Percentiles rank a stretch among this genome's conserved stretches.
Conservation (phyloP, 53 echinoderm and acorn worm genomes). For the Patiria pectinifera region DNA sequence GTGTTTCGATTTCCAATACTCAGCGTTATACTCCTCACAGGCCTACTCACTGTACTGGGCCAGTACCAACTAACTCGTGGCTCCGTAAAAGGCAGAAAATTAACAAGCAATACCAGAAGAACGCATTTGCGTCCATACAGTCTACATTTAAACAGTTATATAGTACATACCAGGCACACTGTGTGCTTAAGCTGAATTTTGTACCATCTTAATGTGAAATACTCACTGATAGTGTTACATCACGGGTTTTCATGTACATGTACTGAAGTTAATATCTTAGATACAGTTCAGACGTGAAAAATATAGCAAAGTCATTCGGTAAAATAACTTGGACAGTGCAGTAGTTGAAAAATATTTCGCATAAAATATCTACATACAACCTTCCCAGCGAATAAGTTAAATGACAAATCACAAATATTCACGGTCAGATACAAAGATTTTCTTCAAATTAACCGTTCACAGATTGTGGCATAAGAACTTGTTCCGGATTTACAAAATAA, state of each 20-base stretch:
- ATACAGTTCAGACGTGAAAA: too few relatives aligned
- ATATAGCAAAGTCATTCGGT: too few relatives aligned
- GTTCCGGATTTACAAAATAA: neutral
- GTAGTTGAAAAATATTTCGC: too few relatives aligned
- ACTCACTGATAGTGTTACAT: neutral
- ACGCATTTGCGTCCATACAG: conserved; percentile 2
- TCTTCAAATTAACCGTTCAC: neutral
- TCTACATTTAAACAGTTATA: neutral
- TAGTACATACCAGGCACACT: neutral
- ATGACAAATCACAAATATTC: too few relatives aligned
- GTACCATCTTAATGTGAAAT: neutral
- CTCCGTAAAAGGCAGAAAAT: neutral
- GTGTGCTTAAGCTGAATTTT: neutral
- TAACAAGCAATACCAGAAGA: neutral
- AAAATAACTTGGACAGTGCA: too few relatives aligned
- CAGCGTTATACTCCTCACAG: neutral
- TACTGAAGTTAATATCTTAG: too few relatives aligned
- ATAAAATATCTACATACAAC: too few relatives aligned
- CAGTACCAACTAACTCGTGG: neutral
- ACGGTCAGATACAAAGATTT: too few relatives aligned
- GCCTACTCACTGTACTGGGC: neutral
- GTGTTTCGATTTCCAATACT: conserved; percentile 29
- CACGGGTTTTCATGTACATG: too few relatives aligned
- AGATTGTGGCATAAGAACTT: neutral
- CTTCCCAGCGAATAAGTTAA: too few relatives aligned